Base-by-base conservation (phyloP, 2,797 vertebrate genomes). In the Monodelphis domestica region DNA sequence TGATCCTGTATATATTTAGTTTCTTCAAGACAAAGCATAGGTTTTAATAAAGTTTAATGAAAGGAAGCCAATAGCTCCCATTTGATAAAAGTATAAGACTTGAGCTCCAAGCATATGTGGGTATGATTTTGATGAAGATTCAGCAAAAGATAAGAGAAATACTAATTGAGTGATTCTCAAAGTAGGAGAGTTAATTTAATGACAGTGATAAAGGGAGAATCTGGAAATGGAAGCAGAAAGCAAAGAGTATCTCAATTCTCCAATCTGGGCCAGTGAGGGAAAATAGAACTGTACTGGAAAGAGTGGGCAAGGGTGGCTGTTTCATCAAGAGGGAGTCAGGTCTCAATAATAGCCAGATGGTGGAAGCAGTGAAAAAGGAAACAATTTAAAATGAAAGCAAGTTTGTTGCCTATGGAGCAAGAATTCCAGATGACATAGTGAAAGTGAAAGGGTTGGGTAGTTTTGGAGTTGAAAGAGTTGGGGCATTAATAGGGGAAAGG, bases 51-150 rank as follows among this genome's bases (percentile, higher is more conserved):
- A 59, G 9, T 94, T 91, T 93, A 26, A 93, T 38, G 33, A 92
- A 94, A 63, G 70, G 2, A 93, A 14, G 2, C 53, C 54, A 87
- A 93, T 56, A 93, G 54, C 93, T 84, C 88, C n/a, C 53, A 59
- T 2, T 95, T 1, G 11, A 53, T 21, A 87, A 94, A 15, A 90
- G 63, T 30, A 57, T 30, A n/a, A 88, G 12, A 90, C 17, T 59
- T 96, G 87, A 91, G 70, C 95, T 87, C 63, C 88, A 96, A 94
- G n/a, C n/a, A n/a, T n/a, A n/a, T n/a, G 38, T 45, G 21, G 45
- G n/a, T 70, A 6, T 78, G 70, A 45, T 45, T 38, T 26, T n/a
- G 9, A 26, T 78, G 70, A 78, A 78, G 70, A 45, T 24, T 33
- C 15, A 70, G 2, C n/a, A 70, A 70, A 70, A 17, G 15, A 17